phyloP scores from a whole-genome alignment of 1,140 invertebrate species.

The Diabrotica virgifera region DNA sequence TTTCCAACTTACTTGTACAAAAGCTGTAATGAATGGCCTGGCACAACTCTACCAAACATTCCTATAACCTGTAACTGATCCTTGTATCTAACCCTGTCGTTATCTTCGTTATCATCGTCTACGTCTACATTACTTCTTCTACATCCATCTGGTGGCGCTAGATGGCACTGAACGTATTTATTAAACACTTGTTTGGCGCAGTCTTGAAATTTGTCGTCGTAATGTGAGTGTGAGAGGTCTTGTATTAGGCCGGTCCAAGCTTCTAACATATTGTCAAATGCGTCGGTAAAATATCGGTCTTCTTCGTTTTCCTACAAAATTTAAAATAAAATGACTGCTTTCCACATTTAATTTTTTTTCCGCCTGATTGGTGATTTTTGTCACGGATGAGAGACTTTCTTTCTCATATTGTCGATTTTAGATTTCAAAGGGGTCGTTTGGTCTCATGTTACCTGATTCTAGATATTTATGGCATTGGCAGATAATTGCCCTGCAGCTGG shows the following conservation, averaged over 20 bases:
- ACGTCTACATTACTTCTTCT: conserved; percentile 52
- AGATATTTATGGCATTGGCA: too few relatives aligned
- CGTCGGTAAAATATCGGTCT: conserved; percentile 71
- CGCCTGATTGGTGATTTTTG: too few relatives aligned
- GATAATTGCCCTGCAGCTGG: too few relatives aligned
- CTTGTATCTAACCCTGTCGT: conserved; percentile 65
- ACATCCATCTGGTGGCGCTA: conserved; percentile 77
- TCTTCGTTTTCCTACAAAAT: conserved; percentile 53
- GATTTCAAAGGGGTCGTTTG: too few relatives aligned
- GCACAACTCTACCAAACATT: conserved; percentile 52
- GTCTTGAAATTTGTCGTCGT: conserved; percentile 51
- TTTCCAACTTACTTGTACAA: conserved; percentile 49
- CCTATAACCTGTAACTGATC: conserved; percentile 69
- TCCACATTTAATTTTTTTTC: neutral
- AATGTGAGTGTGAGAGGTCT: conserved; percentile 42
- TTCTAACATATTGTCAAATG: conserved; percentile 77
- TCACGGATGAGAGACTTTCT: too few relatives aligned
- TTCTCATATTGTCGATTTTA: too few relatives aligned
- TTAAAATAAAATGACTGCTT: neutral
- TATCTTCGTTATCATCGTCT: conserved; percentile 69
- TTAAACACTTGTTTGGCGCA: conserved; percentile 65
- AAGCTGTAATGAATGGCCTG: conserved; percentile 56
- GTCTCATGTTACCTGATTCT: too few relatives aligned
- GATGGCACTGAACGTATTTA: conserved; percentile 76
- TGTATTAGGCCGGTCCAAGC: conserved; percentile 71